phyloP scores from a whole-genome alignment of 2,888 invertebrate genomes.

The Cabera pusaria region DNA sequence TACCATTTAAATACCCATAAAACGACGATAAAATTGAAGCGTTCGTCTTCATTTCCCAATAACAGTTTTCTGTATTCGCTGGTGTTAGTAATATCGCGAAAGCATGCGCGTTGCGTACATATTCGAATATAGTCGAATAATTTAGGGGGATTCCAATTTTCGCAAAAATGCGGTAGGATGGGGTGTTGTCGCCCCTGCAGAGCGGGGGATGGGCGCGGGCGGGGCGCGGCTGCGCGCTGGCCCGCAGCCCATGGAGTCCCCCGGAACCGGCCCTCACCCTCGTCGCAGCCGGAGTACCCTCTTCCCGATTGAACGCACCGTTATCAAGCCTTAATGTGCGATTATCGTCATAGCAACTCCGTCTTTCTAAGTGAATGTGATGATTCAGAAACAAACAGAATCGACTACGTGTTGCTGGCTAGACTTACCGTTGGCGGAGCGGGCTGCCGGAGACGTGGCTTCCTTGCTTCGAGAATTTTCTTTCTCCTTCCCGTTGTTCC shows the following conservation, averaged over 20 bases:
- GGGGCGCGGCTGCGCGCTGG: slow-evolving; percentile 58
- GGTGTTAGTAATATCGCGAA: slow-evolving; percentile 21
- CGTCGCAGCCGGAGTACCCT: slow-evolving; percentile 40
- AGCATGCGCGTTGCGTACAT: slow-evolving; percentile 23
- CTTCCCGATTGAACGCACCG: slow-evolving; percentile 51
- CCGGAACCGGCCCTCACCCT: slow-evolving; percentile 53
- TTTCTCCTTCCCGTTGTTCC: slow-evolving; percentile 88
- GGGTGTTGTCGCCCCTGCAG: slow-evolving; percentile 65
- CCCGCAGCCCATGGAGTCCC: slow-evolving; percentile 47
- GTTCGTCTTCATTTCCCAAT: slow-evolving; percentile 17
- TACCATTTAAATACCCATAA: too few species aligned
- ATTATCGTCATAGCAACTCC: slow-evolving; percentile 58
- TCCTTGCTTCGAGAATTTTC: slow-evolving; percentile 87
- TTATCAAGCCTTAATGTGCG: slow-evolving; percentile 62
- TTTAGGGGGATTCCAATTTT: slow-evolving; percentile 68
- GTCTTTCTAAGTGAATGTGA: slow-evolving; percentile 29
- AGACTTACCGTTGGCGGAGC: slow-evolving; percentile 85
- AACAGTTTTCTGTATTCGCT: slow-evolving; percentile 21
- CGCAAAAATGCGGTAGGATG: slow-evolving; percentile 67
- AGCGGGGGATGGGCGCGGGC: slow-evolving; percentile 49
- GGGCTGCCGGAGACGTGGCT: slow-evolving; percentile 87
- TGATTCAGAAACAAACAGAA: background rate
- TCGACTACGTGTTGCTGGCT: too few species aligned
- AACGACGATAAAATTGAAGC: slow-evolving; percentile 6
- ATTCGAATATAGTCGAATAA: slow-evolving; percentile 42